phyloP scores from a whole-genome alignment of 2,113 vertebrate species.

The Hippocampus comes region DNA sequence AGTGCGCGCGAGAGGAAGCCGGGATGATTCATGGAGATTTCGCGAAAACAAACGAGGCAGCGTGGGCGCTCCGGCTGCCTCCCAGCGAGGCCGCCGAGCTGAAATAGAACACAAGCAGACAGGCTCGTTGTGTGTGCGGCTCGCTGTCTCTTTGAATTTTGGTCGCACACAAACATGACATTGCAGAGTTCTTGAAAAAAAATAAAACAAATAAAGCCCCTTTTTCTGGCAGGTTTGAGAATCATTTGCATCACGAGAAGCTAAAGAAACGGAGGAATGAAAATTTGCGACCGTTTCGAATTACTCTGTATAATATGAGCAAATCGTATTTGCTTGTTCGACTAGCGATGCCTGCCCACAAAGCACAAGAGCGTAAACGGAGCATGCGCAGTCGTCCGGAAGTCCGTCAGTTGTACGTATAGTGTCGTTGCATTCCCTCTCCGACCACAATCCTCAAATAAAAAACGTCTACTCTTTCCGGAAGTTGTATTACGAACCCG shows the following conservation, averaged over 20 bases:
- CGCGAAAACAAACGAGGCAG: conserved; percentile 29
- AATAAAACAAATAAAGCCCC: no score
- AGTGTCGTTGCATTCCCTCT: no score
- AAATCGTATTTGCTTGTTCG: not conserved
- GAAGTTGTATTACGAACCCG: no score
- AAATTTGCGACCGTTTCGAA: not conserved
- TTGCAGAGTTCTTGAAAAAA: not conserved
- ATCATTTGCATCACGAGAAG: not conserved
- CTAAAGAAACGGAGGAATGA: conserved; percentile 2
- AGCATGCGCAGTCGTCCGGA: no score
- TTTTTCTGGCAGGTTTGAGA: not conserved
- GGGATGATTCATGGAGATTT: conserved; percentile 23
- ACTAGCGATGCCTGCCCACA: not conserved
- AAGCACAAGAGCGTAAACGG: no score
- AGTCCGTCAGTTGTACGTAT: no score
- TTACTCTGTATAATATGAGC: not conserved
- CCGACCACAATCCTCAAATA: no score
- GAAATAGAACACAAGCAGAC: not conserved
- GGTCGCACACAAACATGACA: not conserved
- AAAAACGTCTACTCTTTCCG: no score
- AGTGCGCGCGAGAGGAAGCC: not conserved
- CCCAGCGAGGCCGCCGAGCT: not conserved
- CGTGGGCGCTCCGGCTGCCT: conserved; percentile 13
- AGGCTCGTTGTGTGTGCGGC: not conserved
- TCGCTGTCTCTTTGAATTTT: not conserved